Percentiles rank a stretch among this genome's conserved stretches.
phyloP scores from a whole-genome alignment of 2,888 invertebrate species.

The Escarpia spicata region DNA sequence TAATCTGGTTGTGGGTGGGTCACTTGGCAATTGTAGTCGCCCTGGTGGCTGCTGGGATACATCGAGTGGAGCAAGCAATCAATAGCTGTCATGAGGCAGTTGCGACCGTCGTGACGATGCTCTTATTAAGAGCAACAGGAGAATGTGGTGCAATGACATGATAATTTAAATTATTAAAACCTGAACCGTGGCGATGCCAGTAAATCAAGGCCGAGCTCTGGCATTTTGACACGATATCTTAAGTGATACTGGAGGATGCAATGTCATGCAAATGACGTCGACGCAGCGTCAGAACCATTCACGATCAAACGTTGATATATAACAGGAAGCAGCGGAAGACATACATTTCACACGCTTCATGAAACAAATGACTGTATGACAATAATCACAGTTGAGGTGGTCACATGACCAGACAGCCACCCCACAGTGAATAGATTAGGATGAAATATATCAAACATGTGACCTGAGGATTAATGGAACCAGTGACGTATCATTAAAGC shows the following conservation, averaged over 20 bases:
- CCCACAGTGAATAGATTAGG: neutral
- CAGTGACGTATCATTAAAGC: neutral
- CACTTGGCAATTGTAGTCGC: neutral
- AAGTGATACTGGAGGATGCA: neutral
- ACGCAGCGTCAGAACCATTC: neutral
- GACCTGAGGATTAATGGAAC: neutral
- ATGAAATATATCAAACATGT: neutral
- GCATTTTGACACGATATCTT: neutral
- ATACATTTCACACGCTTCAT: neutral
- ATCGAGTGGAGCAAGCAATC: neutral
- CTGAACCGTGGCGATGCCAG: neutral
- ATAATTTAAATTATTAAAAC: neutral
- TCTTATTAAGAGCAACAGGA: neutral
- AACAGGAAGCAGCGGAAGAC: neutral
- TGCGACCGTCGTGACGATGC: neutral
- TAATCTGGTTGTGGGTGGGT: neutral
- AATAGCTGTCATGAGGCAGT: neutral
- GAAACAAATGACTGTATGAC: neutral
- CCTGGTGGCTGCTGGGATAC: neutral
- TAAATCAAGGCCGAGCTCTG: neutral
- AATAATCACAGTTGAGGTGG: neutral
- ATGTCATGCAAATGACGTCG: neutral
- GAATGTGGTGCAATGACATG: neutral
- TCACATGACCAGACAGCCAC: neutral
- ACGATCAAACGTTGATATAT: neutral